Conservation (phyloP, 2,113 vertebrate genomes). For the Engystomops pustulosus region DNA sequence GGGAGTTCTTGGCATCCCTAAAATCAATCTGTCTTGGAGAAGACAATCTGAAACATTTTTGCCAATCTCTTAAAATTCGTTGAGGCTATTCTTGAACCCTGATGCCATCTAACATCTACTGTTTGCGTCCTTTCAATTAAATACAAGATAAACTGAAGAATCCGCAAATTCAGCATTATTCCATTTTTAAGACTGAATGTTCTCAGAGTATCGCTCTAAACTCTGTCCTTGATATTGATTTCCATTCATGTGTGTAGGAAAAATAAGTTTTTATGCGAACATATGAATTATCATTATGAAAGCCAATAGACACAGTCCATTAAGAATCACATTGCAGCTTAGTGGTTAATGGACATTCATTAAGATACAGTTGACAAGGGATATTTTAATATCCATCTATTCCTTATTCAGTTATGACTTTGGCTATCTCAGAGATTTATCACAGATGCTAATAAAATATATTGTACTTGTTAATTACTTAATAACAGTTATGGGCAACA, state of each 20-base stretch:
- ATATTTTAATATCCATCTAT: conserved; percentile 15
- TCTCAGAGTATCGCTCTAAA: neutral
- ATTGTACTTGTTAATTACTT: conserved; percentile 12
- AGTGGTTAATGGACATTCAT: neutral
- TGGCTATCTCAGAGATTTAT: neutral
- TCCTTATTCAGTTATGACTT: neutral
- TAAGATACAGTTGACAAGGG: conserved; percentile 12
- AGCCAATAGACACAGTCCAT: conserved; percentile 22
- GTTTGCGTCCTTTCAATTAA: too few species aligned
- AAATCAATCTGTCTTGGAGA: too few species aligned
- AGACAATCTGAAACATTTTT: too few species aligned
- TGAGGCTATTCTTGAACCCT: too few species aligned
- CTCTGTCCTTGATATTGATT: conserved; percentile 27
- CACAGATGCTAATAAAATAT: conserved; percentile 16
- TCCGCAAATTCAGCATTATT: neutral
- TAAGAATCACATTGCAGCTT: conserved; percentile 13
- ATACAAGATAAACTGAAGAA: too few species aligned
- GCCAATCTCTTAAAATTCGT: too few species aligned
- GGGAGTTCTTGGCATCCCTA: too few species aligned
- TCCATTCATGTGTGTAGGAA: conserved; percentile 19
- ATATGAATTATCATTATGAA: conserved; percentile 25
- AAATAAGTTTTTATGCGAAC: conserved; percentile 25
- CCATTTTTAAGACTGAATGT: neutral
- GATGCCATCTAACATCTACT: too few species aligned
- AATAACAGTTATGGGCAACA: neutral